Evolutionary conservation across 2,113 vertebrate genomes (phyloP), one percentile per base, ranked within the genome.

Genomic region (Daubentonia madagascariensis): DNA sequence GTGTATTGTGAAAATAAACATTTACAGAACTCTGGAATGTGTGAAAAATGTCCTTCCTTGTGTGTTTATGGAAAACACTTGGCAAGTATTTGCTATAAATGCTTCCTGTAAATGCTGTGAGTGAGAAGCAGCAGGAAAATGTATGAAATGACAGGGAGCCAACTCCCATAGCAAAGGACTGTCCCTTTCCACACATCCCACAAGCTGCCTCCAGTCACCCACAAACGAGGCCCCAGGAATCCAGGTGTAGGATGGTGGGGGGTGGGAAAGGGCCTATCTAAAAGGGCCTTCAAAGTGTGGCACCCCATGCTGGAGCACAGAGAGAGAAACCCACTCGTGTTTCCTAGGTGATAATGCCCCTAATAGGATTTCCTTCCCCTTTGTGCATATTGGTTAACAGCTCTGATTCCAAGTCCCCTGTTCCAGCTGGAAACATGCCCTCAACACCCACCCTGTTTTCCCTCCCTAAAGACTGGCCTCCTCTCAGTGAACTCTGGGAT

Each of bases 21-120:
- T 86, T 95, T 95, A 95, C 72, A 85, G 76, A 89, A 73, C 0
- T 0, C 7, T 87, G 43, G 75, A 61, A 90, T 72, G 63, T 92
- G 80, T 88, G 76, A 48, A 95, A 97, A 76, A 96, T 63, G 52
- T 81, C 96, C 85, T 93, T 76, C n/a, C 48, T 94, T 83, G 70
- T 61, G 63, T 73, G 97, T 94, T 98, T 95, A 95, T 89, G 72
- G 88, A 91, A 97, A 97, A 97, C 85, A 94, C 67, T 98, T 95
- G 94, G 85, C 94, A 97, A 97, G 61, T 54, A 63, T 91, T 92
- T 84, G 76, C 93, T 97, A 28, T 85, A 97, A 92, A 90, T 30
- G 43, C 48, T 97, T 92, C 87, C 79, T 92, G n/a, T 90, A 95
- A 95, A 88, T 50, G 67, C 80, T 45, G 28, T 67, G 79, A 80